phyloP scores from a whole-genome alignment of 2,113 vertebrate genomes.

The Ascaphus truei region DNA sequence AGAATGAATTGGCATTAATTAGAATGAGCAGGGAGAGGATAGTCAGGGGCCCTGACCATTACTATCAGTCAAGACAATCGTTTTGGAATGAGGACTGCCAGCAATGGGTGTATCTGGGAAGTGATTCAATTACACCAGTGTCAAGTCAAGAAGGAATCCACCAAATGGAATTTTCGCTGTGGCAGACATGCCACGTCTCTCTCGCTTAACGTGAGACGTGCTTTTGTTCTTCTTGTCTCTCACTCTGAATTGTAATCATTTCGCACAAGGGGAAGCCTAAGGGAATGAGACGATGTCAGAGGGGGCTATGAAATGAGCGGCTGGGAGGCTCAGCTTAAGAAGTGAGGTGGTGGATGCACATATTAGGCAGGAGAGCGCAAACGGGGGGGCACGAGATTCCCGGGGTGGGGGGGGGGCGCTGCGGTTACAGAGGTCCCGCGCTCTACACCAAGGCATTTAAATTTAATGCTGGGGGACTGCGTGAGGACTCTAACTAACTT shows the following conservation, averaged over 20 bases:
- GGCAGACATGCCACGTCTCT: not conserved
- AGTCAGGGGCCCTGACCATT: conserved; percentile 17
- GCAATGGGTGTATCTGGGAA: not conserved
- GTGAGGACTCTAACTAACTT: too few species aligned
- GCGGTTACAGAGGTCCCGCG: too few species aligned
- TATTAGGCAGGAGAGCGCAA: too few species aligned
- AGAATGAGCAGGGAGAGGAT: not conserved
- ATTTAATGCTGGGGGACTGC: too few species aligned
- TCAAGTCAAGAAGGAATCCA: not conserved
- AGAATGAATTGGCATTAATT: conserved; percentile 21
- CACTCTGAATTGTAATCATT: conserved; percentile 2
- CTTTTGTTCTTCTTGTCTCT: not conserved
- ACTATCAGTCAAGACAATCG: conserved; percentile 14
- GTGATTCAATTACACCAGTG: conserved; percentile 13
- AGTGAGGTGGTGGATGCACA: too few species aligned
- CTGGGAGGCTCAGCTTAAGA: too few species aligned
- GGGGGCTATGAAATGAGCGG: too few species aligned
- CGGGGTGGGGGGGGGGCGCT: too few species aligned
- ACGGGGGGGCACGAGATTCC: too few species aligned
- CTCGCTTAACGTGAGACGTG: not conserved
- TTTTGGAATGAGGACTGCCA: not conserved
- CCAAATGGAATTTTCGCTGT: not conserved
- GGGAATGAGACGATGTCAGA: not conserved
- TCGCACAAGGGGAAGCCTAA: not conserved
- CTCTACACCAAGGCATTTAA: too few species aligned